These are phyloP conservation scores for Darevskia mixta DNA, from an alignment of 2,797 vertebrate genomes.

Conservation along the genomic window DNA sequence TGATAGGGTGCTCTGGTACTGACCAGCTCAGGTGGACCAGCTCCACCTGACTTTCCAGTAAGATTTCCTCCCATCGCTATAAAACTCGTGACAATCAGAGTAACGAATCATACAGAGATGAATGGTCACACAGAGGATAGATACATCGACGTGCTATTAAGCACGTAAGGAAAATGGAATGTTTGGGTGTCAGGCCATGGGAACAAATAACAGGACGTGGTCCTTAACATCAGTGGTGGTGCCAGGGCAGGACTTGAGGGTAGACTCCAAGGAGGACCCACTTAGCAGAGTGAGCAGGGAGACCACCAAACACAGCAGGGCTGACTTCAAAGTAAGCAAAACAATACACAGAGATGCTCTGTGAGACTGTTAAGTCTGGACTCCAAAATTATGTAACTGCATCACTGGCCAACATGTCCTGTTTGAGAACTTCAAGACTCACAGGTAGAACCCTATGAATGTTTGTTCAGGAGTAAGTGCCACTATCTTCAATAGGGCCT, in stretches of 20 bases:
- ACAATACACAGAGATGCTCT: too few species aligned
- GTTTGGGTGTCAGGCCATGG: background rate
- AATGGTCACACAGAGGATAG: background rate
- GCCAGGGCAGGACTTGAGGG: too few species aligned
- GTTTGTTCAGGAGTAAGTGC: background rate
- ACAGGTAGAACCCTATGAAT: background rate
- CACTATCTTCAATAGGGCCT: background rate
- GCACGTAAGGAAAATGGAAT: background rate
- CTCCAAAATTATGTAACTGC: too few species aligned
- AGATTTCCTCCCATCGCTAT: too few species aligned
- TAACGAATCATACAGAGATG: background rate
- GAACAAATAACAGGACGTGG: background rate
- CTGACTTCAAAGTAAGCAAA: too few species aligned
- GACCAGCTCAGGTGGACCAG: background rate
- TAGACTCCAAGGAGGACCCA: too few species aligned
- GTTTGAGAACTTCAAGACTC: background rate
- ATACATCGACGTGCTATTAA: background rate
- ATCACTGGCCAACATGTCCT: too few species aligned
- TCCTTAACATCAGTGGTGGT: too few species aligned
- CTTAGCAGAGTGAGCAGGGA: too few species aligned
- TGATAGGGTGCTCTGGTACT: too few species aligned
- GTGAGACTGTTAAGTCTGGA: too few species aligned
- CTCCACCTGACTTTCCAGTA: background rate
- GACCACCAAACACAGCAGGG: too few species aligned
- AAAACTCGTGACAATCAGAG: background rate